Conservation (phyloP, 2,888 invertebrate genomes). For the Cartodere bifasciata region DNA sequence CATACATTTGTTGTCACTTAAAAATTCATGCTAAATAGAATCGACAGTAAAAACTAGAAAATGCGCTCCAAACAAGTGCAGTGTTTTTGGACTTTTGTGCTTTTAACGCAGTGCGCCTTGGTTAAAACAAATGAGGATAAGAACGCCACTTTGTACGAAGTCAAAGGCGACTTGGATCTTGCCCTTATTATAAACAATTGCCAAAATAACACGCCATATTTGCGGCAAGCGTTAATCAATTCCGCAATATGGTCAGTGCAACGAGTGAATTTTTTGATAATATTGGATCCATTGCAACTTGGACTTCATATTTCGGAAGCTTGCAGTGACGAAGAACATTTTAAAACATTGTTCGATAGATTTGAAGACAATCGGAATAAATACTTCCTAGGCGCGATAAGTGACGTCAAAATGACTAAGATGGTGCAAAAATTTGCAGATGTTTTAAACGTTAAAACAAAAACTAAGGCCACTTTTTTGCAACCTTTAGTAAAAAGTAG, state of each 20-base stretch:
- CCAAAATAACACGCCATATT: conserved; percentile 14
- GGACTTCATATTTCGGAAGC: conserved; percentile 25
- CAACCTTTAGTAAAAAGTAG: conserved; percentile 22
- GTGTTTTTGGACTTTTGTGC: no score
- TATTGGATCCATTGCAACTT: conserved; percentile 19
- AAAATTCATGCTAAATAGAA: no score
- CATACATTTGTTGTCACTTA: no score
- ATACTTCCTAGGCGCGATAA: conserved; percentile 24
- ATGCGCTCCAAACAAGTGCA: no score
- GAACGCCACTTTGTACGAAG: conserved; percentile 17
- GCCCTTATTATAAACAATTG: conserved; percentile 26
- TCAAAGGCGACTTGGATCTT: conserved; percentile 24
- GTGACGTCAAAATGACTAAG: conserved; percentile 15
- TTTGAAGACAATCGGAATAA: conserved; percentile 19
- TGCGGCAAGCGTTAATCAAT: conserved; percentile 22
- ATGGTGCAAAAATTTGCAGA: conserved; percentile 23
- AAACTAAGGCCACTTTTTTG: conserved; percentile 15
- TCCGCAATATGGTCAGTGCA: conserved; percentile 29
- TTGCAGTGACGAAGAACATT: conserved; percentile 25
- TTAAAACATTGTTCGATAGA: conserved; percentile 23
- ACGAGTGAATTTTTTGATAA: conserved; percentile 25
- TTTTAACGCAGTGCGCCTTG: no score
- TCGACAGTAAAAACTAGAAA: no score
- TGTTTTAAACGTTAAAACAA: conserved; percentile 22
- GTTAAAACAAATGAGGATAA: no score